Percentiles rank a stretch among this genome's conserved stretches.
These are phyloP conservation scores for Mastomys coucha DNA, from an alignment of 2,113 vertebrate species.

Conservation along the genomic window DNA sequence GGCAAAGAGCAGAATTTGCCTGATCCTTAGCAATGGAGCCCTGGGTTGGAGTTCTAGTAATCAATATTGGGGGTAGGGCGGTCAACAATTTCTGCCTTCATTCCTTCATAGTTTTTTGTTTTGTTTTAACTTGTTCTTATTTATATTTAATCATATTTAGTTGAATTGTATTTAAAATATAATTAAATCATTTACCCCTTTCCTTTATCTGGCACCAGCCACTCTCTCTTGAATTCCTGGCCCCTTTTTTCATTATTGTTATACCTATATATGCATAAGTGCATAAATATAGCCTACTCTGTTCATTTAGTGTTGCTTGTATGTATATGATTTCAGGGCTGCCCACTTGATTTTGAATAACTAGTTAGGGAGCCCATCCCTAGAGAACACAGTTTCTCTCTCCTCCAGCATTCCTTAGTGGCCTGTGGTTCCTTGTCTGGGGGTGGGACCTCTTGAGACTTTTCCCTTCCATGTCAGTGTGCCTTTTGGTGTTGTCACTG, in stretches of 20 bases:
- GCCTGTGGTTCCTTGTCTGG: neutral
- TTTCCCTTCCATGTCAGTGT: neutral
- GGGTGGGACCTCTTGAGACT: neutral
- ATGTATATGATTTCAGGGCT: neutral
- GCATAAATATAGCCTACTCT: neutral
- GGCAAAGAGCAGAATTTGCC: neutral
- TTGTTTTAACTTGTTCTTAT: neutral
- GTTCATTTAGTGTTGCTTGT: neutral
- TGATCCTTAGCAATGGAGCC: rapidly evolving
- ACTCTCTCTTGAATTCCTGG: neutral
- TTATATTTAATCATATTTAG: too few relatives aligned
- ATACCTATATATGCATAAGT: neutral
- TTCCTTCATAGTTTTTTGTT: neutral
- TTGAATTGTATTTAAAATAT: neutral
- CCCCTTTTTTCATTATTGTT: neutral
- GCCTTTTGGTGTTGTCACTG: neutral
- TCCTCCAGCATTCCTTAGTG: neutral
- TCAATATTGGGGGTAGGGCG: neutral
- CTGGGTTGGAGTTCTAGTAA: rapidly evolving
- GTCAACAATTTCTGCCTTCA: neutral
- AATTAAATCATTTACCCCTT: neutral
- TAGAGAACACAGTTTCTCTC: neutral
- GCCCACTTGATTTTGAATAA: neutral
- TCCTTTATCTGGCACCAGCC: neutral
- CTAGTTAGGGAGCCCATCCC: neutral